Conservation (phyloP, 2,113 vertebrate genomes). For the Carettochelys insculpta region DNA sequence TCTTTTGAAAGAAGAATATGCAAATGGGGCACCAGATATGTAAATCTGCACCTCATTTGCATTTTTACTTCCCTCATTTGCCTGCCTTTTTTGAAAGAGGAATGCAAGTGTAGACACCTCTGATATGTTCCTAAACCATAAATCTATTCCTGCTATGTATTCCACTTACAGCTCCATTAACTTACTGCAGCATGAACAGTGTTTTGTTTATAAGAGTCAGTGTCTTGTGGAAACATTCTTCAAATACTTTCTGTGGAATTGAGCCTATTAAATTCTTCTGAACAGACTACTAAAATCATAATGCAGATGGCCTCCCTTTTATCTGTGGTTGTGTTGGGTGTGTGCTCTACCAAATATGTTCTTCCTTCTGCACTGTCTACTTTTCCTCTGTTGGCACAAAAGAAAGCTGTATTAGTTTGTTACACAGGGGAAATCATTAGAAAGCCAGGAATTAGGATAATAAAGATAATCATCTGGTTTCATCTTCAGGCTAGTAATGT, state of each 20-base stretch:
- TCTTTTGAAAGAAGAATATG: no score
- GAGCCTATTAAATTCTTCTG: not conserved
- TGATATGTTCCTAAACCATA: not conserved
- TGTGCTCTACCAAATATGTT: not conserved
- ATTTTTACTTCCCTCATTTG: no score
- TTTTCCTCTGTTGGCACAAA: not conserved
- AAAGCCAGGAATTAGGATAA: not conserved
- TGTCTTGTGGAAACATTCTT: not conserved
- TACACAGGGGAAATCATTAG: not conserved
- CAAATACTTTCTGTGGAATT: not conserved
- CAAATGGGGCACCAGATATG: no score
- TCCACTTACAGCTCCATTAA: not conserved
- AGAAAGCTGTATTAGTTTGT: not conserved
- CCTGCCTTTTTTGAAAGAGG: no score
- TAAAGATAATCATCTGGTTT: not conserved
- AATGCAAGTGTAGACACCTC: no score
- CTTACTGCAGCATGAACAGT: not conserved
- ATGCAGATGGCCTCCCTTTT: not conserved
- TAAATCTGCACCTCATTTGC: no score
- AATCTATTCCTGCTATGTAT: not conserved
- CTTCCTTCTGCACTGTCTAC: not conserved
- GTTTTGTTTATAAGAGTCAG: not conserved
- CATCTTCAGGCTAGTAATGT: not conserved
- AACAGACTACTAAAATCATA: not conserved
- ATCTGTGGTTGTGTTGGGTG: not conserved